Conservation (phyloP, 2,113 vertebrate species). For the Cyprinus carpio region DNA sequence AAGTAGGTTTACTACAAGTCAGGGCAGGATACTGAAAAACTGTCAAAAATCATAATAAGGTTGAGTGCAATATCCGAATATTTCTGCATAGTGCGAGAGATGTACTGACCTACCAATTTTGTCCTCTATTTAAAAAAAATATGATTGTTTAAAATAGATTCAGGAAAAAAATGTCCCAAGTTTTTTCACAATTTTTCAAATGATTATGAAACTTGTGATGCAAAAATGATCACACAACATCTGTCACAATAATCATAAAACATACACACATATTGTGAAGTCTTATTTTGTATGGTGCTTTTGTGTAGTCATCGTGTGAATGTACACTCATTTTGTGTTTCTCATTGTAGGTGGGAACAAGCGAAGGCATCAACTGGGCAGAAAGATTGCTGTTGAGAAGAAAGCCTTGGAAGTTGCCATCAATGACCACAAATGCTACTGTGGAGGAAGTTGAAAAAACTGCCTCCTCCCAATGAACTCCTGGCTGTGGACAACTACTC, state of each 20-base stretch:
- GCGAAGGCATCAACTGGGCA: slow-evolving; percentile 3
- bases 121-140: neutral
- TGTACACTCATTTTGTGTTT: neutral
- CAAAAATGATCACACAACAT: neutral
- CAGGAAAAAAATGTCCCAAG: neutral
- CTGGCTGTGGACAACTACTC: slow-evolving; percentile 23
- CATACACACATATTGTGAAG: neutral
- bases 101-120: neutral
- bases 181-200: neutral
- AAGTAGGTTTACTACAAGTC: neutral
- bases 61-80: slow-evolving; percentile 22
- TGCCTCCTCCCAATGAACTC: slow-evolving; percentile 1
- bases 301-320: neutral
- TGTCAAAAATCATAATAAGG: slow-evolving; percentile 6
- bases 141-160: neutral
- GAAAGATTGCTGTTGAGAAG: neutral
- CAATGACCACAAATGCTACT: neutral
- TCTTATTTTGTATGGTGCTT: neutral
- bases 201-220: neutral
- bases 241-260: slow-evolving; percentile 7
- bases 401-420: neutral
- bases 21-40: slow-evolving; percentile 1
- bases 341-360: neutral
- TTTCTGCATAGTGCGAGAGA: neutral
- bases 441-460: neutral